Percentiles rank a stretch among this genome's conserved stretches.
Conservation (phyloP, 2,797 vertebrate species). For the Phrynocephalus guinanensis region DNA sequence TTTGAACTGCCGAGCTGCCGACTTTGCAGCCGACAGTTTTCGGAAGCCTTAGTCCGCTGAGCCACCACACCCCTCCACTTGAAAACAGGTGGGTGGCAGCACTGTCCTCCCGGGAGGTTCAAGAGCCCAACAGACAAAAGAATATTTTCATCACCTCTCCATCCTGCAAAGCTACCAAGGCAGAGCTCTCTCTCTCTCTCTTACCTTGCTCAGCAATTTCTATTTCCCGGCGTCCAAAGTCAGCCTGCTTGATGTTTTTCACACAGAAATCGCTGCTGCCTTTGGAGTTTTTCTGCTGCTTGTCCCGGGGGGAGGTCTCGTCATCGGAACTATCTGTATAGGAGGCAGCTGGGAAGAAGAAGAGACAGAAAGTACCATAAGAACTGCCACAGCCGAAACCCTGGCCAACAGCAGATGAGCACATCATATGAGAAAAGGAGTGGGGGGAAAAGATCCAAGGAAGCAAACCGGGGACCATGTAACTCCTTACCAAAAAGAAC, state of each 20-base stretch:
- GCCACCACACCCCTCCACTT: too few species aligned
- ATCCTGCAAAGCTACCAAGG: not conserved
- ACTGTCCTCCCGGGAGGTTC: too few species aligned
- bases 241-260: conserved; percentile 98
- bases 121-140: not conserved
- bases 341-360: conserved; percentile 87
- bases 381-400: rapidly evolving
- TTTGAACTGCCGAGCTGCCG: too few species aligned
- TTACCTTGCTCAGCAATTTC: conserved; percentile 97
- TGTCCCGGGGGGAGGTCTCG: conserved; percentile 96
- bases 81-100: too few species aligned
- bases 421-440: not conserved
- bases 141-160: too few species aligned
- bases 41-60: too few species aligned
- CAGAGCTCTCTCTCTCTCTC: not conserved
- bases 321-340: conserved; percentile 99
- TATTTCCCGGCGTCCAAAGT: conserved; percentile 96
- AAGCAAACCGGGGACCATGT: not conserved
- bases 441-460: not conserved
- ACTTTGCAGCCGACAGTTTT: too few species aligned
- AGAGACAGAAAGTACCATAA: not conserved
- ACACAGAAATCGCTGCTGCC: conserved; percentile 97
- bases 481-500: not conserved
- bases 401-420: not conserved
- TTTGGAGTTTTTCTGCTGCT: conserved; percentile 98